phyloP scores from a whole-genome alignment of 2,797 vertebrate species.

The Octomys mimax region DNA sequence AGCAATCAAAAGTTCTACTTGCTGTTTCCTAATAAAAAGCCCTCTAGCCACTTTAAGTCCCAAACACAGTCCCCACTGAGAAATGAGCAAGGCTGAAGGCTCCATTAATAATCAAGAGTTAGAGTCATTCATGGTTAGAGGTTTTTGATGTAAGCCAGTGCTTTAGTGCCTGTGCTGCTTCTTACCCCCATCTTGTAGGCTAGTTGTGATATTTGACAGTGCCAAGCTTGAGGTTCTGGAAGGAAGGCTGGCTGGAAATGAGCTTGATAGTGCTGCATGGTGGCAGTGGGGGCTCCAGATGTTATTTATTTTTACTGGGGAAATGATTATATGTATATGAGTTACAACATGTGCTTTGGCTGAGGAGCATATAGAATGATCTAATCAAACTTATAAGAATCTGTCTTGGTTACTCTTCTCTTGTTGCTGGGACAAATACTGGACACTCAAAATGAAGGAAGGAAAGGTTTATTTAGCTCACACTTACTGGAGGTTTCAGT shows the following conservation, averaged over 20 bases:
- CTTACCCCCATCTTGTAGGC: background rate
- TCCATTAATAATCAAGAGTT: background rate
- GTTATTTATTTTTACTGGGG: background rate
- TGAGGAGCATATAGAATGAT: background rate
- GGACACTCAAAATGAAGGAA: too few species aligned
- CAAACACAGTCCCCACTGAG: background rate
- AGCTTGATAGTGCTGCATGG: background rate
- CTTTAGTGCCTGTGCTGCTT: background rate
- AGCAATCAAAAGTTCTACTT: background rate
- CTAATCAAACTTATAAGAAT: background rate
- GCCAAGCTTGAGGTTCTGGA: background rate
- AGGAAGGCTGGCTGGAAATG: background rate
- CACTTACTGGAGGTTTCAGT: too few species aligned
- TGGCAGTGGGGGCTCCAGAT: background rate
- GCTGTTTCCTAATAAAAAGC: constrained; percentile 57
- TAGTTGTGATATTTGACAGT: background rate
- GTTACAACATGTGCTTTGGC: background rate
- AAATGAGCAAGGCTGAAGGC: background rate
- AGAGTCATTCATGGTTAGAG: background rate
- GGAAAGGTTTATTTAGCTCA: too few species aligned
- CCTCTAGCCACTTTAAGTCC: constrained; percentile 28
- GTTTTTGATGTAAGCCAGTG: background rate
- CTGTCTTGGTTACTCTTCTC: too few species aligned
- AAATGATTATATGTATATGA: background rate
- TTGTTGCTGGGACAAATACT: too few species aligned